Evolutionary conservation across 37 sponge, comb jelly and placozoan species (phyloP).

Genomic region (Tethya wilhelma): DNA sequence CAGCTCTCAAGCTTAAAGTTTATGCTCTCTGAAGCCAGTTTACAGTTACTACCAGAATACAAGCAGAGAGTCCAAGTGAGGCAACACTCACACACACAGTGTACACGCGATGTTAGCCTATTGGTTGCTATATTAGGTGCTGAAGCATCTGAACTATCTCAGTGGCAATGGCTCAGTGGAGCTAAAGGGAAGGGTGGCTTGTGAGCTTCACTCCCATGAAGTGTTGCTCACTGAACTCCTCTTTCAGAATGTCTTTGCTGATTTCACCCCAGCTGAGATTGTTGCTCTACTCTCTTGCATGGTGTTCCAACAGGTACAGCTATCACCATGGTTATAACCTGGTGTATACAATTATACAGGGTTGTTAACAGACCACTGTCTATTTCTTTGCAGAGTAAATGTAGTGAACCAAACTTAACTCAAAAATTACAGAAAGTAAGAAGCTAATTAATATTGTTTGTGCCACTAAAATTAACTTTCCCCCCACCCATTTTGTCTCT

Average conservation of each 20-base stretch:
- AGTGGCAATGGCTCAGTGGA: slow-evolving; percentile 49
- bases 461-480: not conserved
- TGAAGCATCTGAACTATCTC: slow-evolving; percentile 79
- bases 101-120: not conserved
- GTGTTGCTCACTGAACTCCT: slow-evolving; percentile 93
- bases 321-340: not conserved
- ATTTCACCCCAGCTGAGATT: slow-evolving; percentile 75
- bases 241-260: slow-evolving; percentile 78
- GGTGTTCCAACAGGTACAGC: slow-evolving; percentile 94
- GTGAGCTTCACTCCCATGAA: slow-evolving; percentile 90
- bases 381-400: slow-evolving; percentile 55
- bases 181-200: slow-evolving; percentile 90
- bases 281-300: slow-evolving; percentile 92
- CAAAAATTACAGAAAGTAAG: slow-evolving; percentile 66
- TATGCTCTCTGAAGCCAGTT: slow-evolving; percentile 82
- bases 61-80: slow-evolving; percentile 63
- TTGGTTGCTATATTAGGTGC: slow-evolving; percentile 70
- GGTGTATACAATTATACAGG: not conserved
- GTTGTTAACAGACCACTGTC: not conserved
- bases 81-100: not conserved
- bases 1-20: slow-evolving; percentile 46
- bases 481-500: not conserved
- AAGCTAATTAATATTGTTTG: not conserved
- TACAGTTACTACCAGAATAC: slow-evolving; percentile 91
- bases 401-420: slow-evolving; percentile 84